Conservation (phyloP, 2,113 vertebrate genomes). For the Phoxinus phoxinus region DNA sequence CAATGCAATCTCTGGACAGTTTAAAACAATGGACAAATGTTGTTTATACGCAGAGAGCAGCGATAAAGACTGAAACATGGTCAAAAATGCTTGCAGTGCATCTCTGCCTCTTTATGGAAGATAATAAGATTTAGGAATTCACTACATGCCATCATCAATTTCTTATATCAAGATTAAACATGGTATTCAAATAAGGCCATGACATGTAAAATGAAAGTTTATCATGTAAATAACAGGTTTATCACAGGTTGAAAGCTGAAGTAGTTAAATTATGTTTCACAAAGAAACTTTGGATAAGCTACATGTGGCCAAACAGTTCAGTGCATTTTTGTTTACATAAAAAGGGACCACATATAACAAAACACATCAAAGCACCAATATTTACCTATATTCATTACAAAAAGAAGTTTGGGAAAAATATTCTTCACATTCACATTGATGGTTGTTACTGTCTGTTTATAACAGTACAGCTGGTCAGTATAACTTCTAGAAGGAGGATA, state of each 20-base stretch:
- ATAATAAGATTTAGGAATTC: neutral
- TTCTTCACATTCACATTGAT: conserved; percentile 14
- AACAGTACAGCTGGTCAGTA: neutral
- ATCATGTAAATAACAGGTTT: neutral
- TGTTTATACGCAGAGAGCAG: neutral
- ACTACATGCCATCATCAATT: neutral
- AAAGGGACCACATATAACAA: conserved; percentile 13
- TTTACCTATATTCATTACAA: conserved; percentile 27
- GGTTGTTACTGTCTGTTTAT: neutral
- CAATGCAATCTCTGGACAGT: neutral
- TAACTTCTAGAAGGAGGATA: neutral
- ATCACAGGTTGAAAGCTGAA: neutral
- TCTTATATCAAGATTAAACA: neutral
- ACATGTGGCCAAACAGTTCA: neutral
- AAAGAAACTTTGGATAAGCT: neutral
- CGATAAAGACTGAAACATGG: neutral
- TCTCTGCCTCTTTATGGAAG: neutral
- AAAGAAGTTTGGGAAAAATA: neutral
- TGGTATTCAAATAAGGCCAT: conserved; percentile 7
- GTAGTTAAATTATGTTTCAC: neutral
- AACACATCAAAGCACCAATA: neutral
- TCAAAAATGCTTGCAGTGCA: neutral
- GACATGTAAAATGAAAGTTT: neutral
- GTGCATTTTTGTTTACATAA: conserved; percentile 2
- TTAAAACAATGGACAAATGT: neutral